Evolutionary conservation across 2,797 vertebrate species (phyloP), one percentile per base, ranked within the genome.

Genomic region (Periophthalmus magnuspinnatus): DNA sequence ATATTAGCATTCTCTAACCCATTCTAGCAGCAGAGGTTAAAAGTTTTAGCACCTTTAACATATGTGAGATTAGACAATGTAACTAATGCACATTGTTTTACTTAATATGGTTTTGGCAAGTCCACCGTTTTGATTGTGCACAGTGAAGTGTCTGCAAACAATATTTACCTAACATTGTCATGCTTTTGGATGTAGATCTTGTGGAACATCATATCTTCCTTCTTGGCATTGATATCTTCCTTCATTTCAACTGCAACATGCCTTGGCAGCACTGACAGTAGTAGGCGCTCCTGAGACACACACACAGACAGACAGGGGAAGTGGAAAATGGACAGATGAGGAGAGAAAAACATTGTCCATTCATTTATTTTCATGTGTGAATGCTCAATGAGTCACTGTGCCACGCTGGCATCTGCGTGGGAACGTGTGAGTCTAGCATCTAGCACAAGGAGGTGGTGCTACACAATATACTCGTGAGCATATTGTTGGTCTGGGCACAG

Each of bases 191-290:
- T 99, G 93, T 99, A 99, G 91, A 99, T 99, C 94, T 98, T 99
- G 91, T 99, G 97, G 88, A 99, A 99, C 97, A 98, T 99, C 97
- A 97, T 98, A 93, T 98, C 95, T 93, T 98, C 96, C 90, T 99
- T 96, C 87, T 99, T 98, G 93, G 95, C 96, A 71, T 96, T 99
- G 94, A 99, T 99, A 92, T 99, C 97, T 87, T 95, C 97, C 94
- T 99, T 98, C 97, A 99, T 99, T 93, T 99, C 97, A 96, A 98
- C 97, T 93, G 97, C 97, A 95, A 99, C 97, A n/a, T 99, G 97
- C 84, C 96, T 95, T 83, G 97, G 97, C 87, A 99, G 94, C 89
- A 99, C 97, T 54, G 97, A 99, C 83, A 99, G 94, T 91, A 99
- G 94, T 86, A 99, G 95, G 82, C 97, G 96, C 90, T 99, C 97